Evolutionary conservation across 2,888 invertebrate species (phyloP), one percentile per base, ranked within the genome.

Genomic region (Isoperla grammatica): DNA sequence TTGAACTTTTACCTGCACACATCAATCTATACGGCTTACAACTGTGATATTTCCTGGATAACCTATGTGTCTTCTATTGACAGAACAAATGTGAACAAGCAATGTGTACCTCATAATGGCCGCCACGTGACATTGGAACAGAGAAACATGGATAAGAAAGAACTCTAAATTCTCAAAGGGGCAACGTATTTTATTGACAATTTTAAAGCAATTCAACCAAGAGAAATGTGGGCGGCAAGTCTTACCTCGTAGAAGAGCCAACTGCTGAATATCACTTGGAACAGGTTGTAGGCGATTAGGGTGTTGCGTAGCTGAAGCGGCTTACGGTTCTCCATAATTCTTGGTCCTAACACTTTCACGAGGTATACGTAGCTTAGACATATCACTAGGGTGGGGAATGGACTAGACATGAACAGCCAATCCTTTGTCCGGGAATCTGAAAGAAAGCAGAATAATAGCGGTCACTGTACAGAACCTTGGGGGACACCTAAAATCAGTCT

Each of bases 331-430:
- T 72, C 72, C 81, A 81, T 81, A 50, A 76, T 69, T 35, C 68
- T 66, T n/a, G 80, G 80, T 9, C 80, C 79, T 8, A 72, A 50
- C 48, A 68, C 86, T 84, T 92, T 93, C 75, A 95, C 95, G 77
- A 91, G 76, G 78, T 89, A 88, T 70, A 95, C 86, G 78, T 96
- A 97, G 72, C 82, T 77, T 74, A 94, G 78, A 78, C 95, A 95
- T 77, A 95, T 88, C n/a, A 75, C 87, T 79, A 95, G 79, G 68
- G 95, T 95, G 70, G 95, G 95, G 72, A 92, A 84, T 64, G 95
- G 95, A 68, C 92, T 91, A 72, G 89, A 87, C 93, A 97, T 95
- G 79, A 96, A 81, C 71, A 89, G 85, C 91, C 91, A 95, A 76
- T 87, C 84, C 76, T 90, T 90, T 70, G 95, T 92, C 73, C 96